These are phyloP conservation scores for Natrix natrix DNA, from an alignment of 2,797 vertebrate species.

Conservation along the genomic window DNA sequence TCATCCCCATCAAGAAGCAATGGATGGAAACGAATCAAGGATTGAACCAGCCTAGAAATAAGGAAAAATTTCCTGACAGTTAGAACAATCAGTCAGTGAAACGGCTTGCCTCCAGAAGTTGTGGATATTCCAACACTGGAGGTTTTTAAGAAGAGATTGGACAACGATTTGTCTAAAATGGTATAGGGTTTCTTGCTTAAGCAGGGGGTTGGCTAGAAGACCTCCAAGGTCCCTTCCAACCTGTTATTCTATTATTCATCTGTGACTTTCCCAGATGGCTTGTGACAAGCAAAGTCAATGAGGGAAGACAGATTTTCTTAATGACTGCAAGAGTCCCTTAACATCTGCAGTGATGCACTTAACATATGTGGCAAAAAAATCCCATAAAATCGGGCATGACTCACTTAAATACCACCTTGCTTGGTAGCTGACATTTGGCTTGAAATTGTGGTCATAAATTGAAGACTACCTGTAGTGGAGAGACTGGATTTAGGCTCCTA, in stretches of 20 bases:
- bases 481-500: slow-evolving; percentile 15
- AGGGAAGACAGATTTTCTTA: neutral
- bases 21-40: neutral
- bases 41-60: neutral
- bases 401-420: neutral
- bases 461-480: no score
- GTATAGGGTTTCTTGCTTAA: neutral
- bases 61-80: neutral
- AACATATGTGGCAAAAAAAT: no score
- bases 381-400: neutral
- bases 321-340: neutral
- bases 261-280: neutral
- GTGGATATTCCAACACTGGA: neutral
- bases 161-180: neutral
- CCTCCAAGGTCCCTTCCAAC: neutral
- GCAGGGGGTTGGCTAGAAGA: slow-evolving; percentile 13
- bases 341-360: neutral
- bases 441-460: neutral
- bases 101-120: neutral
- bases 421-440: neutral
- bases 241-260: neutral
- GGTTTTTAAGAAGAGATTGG: neutral
- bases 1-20: neutral
- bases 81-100: neutral
- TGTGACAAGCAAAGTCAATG: neutral